Conservation (phyloP, 2,797 vertebrate species). For the Neostethus bicornis region DNA sequence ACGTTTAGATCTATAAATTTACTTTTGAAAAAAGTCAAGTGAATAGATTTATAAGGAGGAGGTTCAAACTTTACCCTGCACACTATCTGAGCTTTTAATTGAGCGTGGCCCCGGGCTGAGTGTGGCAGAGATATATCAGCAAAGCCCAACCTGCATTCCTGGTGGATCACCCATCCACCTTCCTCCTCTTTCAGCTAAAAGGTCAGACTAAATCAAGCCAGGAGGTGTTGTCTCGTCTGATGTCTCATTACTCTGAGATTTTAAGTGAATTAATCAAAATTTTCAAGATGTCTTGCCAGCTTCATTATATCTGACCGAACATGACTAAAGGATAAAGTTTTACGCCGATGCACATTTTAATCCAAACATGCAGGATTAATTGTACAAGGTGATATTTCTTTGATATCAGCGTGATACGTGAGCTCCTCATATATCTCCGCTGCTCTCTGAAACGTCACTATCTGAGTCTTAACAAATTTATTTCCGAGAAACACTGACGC, state of each 20-base stretch:
- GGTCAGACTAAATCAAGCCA: constrained; percentile 64
- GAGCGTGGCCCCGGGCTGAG: constrained; percentile 30
- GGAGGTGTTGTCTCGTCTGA: constrained; percentile 25
- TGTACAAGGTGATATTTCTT: constrained; percentile 58
- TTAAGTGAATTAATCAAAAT: constrained; percentile 65
- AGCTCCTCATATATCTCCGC: constrained; percentile 1
- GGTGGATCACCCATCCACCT: constrained; percentile 42
- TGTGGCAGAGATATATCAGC: constrained; percentile 32
- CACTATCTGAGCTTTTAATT: constrained; percentile 24
- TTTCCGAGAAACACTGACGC: constrained; percentile 26
- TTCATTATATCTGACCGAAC: constrained; percentile 51
- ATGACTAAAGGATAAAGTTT: constrained; percentile 54
- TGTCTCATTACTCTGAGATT: constrained; percentile 58
- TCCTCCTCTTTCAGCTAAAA: constrained; percentile 37
- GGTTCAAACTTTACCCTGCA: not conserved
- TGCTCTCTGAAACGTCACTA: constrained; percentile 21
- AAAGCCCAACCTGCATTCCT: constrained; percentile 48
- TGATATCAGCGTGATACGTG: constrained; percentile 28
- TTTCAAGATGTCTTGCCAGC: constrained; percentile 54
- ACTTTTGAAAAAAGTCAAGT: not conserved
- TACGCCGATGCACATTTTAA: constrained; percentile 65
- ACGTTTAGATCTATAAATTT: not conserved
- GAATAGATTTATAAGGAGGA: not conserved
- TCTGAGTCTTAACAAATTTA: constrained; percentile 42
- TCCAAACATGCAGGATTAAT: constrained; percentile 46